A percentile compares a stretch with the other conserved stretches of the same genome.
Evolutionary conservation across 2,888 invertebrate species (phyloP).

Genomic region (Parthenolecanium corni): DNA sequence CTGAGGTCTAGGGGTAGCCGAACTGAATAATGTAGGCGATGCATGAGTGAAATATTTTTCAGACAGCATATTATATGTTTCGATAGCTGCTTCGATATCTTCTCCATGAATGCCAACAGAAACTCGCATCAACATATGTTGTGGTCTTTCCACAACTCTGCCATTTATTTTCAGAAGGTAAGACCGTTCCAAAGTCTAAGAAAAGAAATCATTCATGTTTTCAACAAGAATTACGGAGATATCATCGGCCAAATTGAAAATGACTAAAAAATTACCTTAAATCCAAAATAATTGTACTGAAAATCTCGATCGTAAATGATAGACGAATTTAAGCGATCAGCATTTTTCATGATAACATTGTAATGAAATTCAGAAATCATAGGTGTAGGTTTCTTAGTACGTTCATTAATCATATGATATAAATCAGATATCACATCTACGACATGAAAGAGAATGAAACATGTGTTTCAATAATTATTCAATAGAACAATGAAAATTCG

Average conservation of each 20-base stretch:
- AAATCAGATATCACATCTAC: slow-evolving; percentile 83
- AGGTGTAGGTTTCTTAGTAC: slow-evolving; percentile 59
- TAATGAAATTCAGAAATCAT: slow-evolving; percentile 78
- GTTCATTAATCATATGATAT: slow-evolving; percentile 60
- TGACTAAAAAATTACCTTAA: slow-evolving; percentile 48
- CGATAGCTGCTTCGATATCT: slow-evolving; percentile 82
- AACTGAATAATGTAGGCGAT: slow-evolving; percentile 91
- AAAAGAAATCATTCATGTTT: slow-evolving; percentile 23
- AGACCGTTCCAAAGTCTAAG: slow-evolving; percentile 77
- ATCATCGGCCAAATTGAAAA: neutral
- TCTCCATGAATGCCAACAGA: slow-evolving; percentile 91
- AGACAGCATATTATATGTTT: slow-evolving; percentile 90
- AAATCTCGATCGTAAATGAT: slow-evolving; percentile 96
- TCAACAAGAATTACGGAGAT: neutral
- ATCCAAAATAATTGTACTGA: slow-evolving; percentile 97
- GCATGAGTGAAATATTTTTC: slow-evolving; percentile 96
- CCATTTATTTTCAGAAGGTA: slow-evolving; percentile 84
- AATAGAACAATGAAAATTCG: neutral
- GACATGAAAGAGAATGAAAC: slow-evolving; percentile 36
- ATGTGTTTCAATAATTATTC: neutral
- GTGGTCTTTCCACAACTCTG: slow-evolving; percentile 90
- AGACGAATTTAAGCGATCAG: slow-evolving; percentile 82
- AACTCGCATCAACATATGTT: slow-evolving; percentile 97
- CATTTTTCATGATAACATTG: slow-evolving; percentile 69
- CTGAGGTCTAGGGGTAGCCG: slow-evolving; percentile 83